Evolutionary conservation across 2,113 vertebrate species (phyloP).

Genomic region (Elephantulus edwardii): DNA sequence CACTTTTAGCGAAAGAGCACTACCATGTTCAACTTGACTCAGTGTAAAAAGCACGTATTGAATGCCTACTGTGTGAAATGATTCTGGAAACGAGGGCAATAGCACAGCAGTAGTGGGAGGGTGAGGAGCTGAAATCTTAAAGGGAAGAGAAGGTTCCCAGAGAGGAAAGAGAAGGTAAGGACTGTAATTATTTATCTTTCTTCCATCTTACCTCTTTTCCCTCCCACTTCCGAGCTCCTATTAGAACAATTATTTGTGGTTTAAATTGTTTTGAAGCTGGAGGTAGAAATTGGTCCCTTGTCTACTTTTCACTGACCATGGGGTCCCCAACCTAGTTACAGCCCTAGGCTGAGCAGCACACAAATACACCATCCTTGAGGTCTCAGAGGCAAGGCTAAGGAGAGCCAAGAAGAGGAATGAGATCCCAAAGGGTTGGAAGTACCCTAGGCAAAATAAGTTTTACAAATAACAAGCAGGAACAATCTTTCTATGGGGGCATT

Average conservation of each 20-base stretch:
- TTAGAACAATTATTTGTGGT: not conserved
- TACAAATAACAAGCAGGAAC: slow-evolving; percentile 73
- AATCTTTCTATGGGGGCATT: slow-evolving; percentile 66
- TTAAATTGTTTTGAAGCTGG: slow-evolving; percentile 39
- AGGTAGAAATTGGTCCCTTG: slow-evolving; percentile 19
- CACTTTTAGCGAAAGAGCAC: not conserved
- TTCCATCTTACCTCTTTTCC: not conserved
- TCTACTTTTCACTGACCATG: slow-evolving; percentile 23
- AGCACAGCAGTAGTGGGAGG: not conserved
- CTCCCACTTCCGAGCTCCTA: not conserved
- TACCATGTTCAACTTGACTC: slow-evolving; percentile 29
- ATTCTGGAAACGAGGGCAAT: slow-evolving; percentile 15
- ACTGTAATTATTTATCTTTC: not conserved
- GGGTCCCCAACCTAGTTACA: not conserved
- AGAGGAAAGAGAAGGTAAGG: not conserved
- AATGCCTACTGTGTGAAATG: slow-evolving; percentile 4
- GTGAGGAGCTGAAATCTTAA: not conserved
- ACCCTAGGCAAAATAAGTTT: slow-evolving; percentile 64
- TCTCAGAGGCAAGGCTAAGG: not conserved
- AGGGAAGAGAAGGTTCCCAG: not conserved
- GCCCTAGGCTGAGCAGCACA: not conserved
- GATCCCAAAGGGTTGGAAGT: slow-evolving; percentile 46
- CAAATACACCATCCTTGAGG: not conserved
- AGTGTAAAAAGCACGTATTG: not conserved
- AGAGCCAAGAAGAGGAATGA: slow-evolving; percentile 33